Evolutionary conservation across 2,113 vertebrate genomes (phyloP).

Genomic region (Benitochromis conjunctus): DNA sequence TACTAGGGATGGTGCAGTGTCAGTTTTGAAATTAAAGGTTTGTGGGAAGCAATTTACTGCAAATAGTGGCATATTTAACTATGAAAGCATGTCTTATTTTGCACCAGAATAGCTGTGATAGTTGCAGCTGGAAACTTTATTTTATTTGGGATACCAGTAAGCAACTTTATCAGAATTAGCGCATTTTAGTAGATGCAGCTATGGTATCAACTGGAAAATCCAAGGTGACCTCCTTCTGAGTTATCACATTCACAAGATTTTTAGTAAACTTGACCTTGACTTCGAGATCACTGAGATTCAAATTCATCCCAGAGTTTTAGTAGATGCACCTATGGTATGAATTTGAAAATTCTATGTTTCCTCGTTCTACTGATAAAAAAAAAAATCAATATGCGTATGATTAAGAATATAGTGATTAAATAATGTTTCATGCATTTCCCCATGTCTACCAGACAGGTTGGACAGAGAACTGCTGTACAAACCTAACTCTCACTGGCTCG

Average conservation of each 20-base stretch:
- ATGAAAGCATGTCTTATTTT: not conserved
- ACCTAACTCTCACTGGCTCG: conserved; percentile 39
- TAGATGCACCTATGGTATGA: too few species aligned
- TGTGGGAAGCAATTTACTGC: not conserved
- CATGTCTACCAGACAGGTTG: not conserved
- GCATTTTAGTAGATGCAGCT: too few species aligned
- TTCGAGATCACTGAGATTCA: too few species aligned
- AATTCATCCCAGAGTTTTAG: too few species aligned
- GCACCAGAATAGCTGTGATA: not conserved
- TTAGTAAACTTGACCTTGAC: too few species aligned
- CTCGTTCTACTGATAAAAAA: too few species aligned
- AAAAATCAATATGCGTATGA: not conserved
- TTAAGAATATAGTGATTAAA: not conserved
- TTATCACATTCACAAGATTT: too few species aligned
- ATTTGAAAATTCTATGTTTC: too few species aligned
- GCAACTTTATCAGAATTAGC: not conserved
- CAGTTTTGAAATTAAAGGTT: not conserved
- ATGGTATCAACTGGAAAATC: too few species aligned
- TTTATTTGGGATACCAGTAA: not conserved
- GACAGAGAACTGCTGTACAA: not conserved
- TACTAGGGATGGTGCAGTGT: not conserved
- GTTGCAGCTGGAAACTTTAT: not conserved
- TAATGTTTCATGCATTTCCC: not conserved
- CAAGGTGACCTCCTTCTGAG: too few species aligned
- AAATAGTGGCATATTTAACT: not conserved